Conservation (phyloP, 1,140 invertebrate species). For the Nylanderia fulva region DNA sequence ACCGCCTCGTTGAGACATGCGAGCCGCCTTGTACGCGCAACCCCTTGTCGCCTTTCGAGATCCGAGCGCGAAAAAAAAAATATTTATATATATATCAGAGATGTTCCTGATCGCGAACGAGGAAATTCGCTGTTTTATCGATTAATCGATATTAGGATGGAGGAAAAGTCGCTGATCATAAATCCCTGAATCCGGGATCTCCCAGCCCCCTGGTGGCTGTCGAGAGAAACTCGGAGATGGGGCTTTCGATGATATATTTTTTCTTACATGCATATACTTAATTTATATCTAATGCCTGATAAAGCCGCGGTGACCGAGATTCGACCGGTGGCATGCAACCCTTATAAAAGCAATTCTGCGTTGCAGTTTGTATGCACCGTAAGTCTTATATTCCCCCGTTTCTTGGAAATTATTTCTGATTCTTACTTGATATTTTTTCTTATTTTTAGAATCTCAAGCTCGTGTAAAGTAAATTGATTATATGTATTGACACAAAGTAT, state of each 20-base stretch:
- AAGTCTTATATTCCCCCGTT: slow-evolving; percentile 7
- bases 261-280: slow-evolving; percentile 32
- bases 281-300: slow-evolving; percentile 61
- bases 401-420: slow-evolving; percentile 30
- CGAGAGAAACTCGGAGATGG: no score
- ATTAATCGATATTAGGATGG: neutral
- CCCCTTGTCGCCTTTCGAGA: slow-evolving; percentile 68
- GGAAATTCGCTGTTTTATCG: neutral
- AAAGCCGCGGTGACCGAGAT: slow-evolving; percentile 53
- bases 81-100: slow-evolving; percentile 67
- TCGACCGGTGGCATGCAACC: slow-evolving; percentile 46
- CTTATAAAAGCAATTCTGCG: slow-evolving; percentile 54
- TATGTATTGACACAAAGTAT: neutral
- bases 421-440: neutral
- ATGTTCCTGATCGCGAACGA: slow-evolving; percentile 52
- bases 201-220: no score
- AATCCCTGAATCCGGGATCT: no score
- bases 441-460: neutral
- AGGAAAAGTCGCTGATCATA: neutral
- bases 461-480: neutral
- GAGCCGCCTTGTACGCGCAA: slow-evolving; percentile 70
- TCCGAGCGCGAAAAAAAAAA: slow-evolving; percentile 54
- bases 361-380: slow-evolving; percentile 4
- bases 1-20: slow-evolving; percentile 86
- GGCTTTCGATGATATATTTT: neutral